phyloP scores from a whole-genome alignment of 1,140 invertebrate species.

The Hetaerina americana region DNA sequence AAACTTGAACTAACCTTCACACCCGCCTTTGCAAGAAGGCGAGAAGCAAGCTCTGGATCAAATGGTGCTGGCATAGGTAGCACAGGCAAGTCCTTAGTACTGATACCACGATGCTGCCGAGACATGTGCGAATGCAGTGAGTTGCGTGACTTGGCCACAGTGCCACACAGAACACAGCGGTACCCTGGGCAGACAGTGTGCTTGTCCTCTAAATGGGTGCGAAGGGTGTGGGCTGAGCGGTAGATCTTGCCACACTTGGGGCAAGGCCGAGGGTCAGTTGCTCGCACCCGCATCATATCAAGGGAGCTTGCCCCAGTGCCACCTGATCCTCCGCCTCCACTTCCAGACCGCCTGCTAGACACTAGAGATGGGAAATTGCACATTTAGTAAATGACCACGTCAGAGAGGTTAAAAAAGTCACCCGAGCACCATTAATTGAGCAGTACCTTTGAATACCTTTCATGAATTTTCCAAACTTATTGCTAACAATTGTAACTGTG shows the following conservation, averaged over 20 bases:
- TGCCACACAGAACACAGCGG: conserved; percentile 78
- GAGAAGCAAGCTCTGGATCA: conserved; percentile 69
- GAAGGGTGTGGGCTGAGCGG: conserved; percentile 73
- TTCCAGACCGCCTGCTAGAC: neutral
- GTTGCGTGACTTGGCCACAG: conserved; percentile 81
- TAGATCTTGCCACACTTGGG: conserved; percentile 89
- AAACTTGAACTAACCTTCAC: too few species aligned
- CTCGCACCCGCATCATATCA: conserved; percentile 71
- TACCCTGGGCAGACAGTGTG: conserved; percentile 86
- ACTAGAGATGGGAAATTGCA: neutral
- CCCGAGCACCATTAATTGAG: too few species aligned
- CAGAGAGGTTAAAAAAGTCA: too few species aligned
- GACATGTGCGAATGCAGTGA: conserved; percentile 87
- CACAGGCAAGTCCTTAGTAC: conserved; percentile 80
- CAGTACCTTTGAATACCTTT: too few species aligned
- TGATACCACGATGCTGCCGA: conserved; percentile 78
- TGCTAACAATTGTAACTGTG: too few species aligned
- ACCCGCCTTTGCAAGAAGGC: conserved; percentile 69
- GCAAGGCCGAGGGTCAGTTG: conserved; percentile 79
- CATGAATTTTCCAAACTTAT: too few species aligned
- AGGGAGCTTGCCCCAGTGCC: conserved; percentile 23
- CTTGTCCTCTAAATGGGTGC: conserved; percentile 83
- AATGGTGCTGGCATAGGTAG: conserved; percentile 81
- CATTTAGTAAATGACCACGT: too few species aligned
- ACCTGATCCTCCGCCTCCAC: neutral